Base-by-base conservation (phyloP, 2,797 vertebrate species). In the Adelosebastes latens region DNA sequence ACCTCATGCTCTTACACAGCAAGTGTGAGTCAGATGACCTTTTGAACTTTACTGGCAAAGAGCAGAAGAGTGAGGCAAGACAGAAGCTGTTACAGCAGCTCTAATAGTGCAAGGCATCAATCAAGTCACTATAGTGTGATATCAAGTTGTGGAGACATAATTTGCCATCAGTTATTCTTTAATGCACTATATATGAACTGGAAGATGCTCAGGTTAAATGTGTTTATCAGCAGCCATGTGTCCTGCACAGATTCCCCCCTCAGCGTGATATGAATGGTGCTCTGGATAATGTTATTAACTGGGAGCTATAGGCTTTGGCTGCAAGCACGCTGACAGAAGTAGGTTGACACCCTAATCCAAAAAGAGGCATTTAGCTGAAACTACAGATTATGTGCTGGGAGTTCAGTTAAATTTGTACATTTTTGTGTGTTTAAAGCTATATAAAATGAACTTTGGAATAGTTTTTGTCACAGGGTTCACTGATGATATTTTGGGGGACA, bases 41-140 rank as follows among this genome's bases (percentile, higher is more conserved):
- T 63, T 63, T 71, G 67, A 85, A 77, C 61, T 77, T 80, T 16
- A 72, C 60, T 18, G 25, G 8, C 27, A n/a, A 77, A 59, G 29
- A 69, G n/a, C 3, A 6, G 52, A 78, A 31, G 20, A 58, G 46
- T 18, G 42, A 49, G 16, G 7, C 42, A 49, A 63, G 24, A 75
- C 25, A 69, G 29, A 16, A 25, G 14, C 66, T 63, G 56, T 25
- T 18, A 59, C 29, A 27, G 22, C 49, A 7, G n/a, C 3, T 82
- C 39, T 16, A 55, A 78, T 3, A 32, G 18, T 2, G 29, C 27
- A 11, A 59, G n/a, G n/a, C 6, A 65, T 76, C 63, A 81, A 59
- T 64, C 59, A 39, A 69, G 46, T 63, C 31, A 36, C 29, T 42
- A n/a, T 20, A 27, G 36, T 20, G 16, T 29, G 3, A 76, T 25